Evolutionary conservation across 2,888 invertebrate species (phyloP).

Genomic region (Matsumyia berberina): DNA sequence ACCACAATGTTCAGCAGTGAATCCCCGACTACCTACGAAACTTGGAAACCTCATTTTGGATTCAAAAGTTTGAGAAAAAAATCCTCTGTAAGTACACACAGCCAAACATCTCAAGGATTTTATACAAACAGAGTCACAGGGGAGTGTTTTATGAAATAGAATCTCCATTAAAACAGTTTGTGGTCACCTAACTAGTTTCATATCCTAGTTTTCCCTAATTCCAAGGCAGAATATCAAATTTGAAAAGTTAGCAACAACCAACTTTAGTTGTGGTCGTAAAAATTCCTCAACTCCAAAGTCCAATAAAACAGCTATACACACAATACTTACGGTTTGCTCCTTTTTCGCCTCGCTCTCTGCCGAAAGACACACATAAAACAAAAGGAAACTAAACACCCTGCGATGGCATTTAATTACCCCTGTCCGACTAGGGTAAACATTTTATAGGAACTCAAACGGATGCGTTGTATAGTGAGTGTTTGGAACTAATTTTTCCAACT

Average conservation of each 20-base stretch:
- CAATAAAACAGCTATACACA: slow-evolving; percentile 17
- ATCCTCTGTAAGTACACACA: too few species aligned
- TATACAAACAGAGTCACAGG: too few species aligned
- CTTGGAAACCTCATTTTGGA: too few species aligned
- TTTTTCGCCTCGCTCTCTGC: too few species aligned
- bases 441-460: slow-evolving; percentile 41
- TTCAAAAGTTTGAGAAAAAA: too few species aligned
- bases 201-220: too few species aligned
- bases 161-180: too few species aligned
- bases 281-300: not conserved
- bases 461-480: slow-evolving; percentile 23
- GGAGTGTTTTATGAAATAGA: too few species aligned
- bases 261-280: not conserved
- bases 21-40: too few species aligned
- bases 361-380: not conserved
- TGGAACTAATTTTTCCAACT: not conserved
- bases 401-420: slow-evolving; percentile 34
- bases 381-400: slow-evolving; percentile 7
- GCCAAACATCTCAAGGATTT: too few species aligned
- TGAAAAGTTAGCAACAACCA: not conserved
- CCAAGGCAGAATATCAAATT: not conserved
- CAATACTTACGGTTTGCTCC: slow-evolving; percentile 18
- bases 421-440: slow-evolving; percentile 17
- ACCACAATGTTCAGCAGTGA: too few species aligned
- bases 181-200: too few species aligned